A percentile compares a stretch with the other conserved stretches of the same genome.
These are phyloP conservation scores for Nesidiocoris tenuis DNA, from an alignment of 2,888 invertebrate species.

Conservation along the genomic window DNA sequence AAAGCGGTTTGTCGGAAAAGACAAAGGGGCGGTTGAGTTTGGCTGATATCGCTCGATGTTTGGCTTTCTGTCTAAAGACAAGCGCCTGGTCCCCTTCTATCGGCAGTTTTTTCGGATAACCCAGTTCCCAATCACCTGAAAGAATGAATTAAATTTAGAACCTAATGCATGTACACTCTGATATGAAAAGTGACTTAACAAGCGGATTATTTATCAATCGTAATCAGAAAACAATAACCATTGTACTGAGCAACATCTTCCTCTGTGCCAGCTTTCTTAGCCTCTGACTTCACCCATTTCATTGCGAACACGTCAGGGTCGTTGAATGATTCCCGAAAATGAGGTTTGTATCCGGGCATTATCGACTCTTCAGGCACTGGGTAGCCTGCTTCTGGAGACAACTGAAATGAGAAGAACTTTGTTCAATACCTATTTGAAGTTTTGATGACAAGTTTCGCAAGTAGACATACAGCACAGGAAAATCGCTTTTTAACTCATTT, in stretches of 20 bases:
- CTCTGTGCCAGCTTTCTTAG: constrained; percentile 82
- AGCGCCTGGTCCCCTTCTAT: constrained; percentile 83
- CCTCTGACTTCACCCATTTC: constrained; percentile 83
- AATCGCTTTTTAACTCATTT: too few species aligned
- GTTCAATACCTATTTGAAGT: not conserved
- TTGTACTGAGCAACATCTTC: constrained; percentile 94
- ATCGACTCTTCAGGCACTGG: constrained; percentile 12
- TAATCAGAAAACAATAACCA: too few species aligned
- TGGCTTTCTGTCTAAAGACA: constrained; percentile 89
- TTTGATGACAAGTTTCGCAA: not conserved
- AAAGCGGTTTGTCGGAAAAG: constrained; percentile 55
- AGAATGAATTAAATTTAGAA: not conserved
- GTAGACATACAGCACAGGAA: too few species aligned
- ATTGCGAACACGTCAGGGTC: constrained; percentile 68
- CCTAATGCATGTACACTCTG: not conserved
- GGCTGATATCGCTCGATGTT: constrained; percentile 67
- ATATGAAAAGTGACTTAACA: not conserved
- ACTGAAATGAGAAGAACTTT: not conserved
- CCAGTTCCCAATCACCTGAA: constrained; percentile 66
- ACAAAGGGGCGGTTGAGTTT: constrained; percentile 66
- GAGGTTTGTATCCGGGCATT: constrained; percentile 52
- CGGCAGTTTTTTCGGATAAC: constrained; percentile 72
- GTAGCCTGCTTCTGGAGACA: constrained; percentile 9
- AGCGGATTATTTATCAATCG: not conserved
- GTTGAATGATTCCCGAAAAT: constrained; percentile 86